A percentile compares a stretch with the other conserved stretches of the same genome.
phyloP scores from a whole-genome alignment of 2,888 invertebrate species.

The Notodonta ziczac region DNA sequence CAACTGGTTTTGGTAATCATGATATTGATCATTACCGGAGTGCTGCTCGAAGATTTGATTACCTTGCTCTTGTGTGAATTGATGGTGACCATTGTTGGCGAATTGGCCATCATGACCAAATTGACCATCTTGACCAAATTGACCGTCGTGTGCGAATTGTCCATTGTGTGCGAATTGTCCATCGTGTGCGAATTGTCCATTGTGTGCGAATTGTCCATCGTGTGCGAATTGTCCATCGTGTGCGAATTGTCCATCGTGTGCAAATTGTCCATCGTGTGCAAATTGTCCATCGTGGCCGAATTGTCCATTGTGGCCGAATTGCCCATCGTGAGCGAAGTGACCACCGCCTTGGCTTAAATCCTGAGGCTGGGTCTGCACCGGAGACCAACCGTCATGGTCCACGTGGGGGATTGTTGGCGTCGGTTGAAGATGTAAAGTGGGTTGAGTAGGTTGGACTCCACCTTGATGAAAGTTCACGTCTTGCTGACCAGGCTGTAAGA shows the following conservation, averaged over 20 bases:
- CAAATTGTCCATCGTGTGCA: constrained; percentile 8
- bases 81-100: constrained; percentile 51
- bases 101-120: constrained; percentile 23
- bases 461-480: constrained; percentile 32
- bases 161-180: constrained; percentile 40
- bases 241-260: constrained; percentile 9
- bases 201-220: constrained; percentile 20
- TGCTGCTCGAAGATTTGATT: constrained; percentile 74
- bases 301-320: constrained; percentile 21
- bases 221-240: constrained; percentile 1
- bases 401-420: constrained; percentile 49
- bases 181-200: constrained; percentile 19
- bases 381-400: constrained; percentile 77
- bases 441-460: constrained; percentile 30
- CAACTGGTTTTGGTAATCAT: constrained; percentile 67
- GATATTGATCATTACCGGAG: constrained; percentile 59
- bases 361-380: constrained; percentile 62
- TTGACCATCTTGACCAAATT: constrained; percentile 20
- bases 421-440: constrained; percentile 33
- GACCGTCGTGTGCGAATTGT: constrained; percentile 22
- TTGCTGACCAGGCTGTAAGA: constrained; percentile 26
- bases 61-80: constrained; percentile 69
- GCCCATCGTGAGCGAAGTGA: constrained; percentile 42
- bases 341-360: constrained; percentile 49
- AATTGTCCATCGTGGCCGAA: constrained; percentile 24